Base-by-base conservation (phyloP, 2,797 vertebrate species). In the Gallinago stenura region DNA sequence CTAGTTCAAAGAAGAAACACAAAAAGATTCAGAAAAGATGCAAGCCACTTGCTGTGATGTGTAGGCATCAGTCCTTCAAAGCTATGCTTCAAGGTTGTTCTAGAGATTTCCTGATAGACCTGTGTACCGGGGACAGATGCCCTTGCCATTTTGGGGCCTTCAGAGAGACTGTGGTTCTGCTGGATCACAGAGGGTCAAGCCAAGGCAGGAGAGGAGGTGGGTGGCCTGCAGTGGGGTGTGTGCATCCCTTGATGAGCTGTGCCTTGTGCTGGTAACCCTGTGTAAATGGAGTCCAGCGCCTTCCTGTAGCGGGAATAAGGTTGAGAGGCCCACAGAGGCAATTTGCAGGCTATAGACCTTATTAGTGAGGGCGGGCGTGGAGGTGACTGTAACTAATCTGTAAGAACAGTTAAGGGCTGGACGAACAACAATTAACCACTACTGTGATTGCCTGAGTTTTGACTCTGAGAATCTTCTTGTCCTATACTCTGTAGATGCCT, bases 141-240 rank as follows among this genome's bases (percentile, higher is more conserved):
- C 15, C 10, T 43, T 41, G 25, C 5, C 2, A 4, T 24, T 51
- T 71, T 33, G 6, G 4, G 30, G 21, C 28, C 43, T 25, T 28
- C 13, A 4, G 41, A 43, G 51, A 14, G 4, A 2, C 24, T 10
- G 20, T n/a, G 45, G 18, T 30, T n/a, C 33, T 66, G 41, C 66
- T 25, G 61, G 31, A 1, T 22, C 22, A 7, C 7, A 26, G 54
- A 3, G 4, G 31, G 22, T 4, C 8, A 15, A 64, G 35, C 12
- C 0, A 5, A 41, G 41, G 72, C 31, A 4, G 31, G 57, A 48
- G 46, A 46, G 46, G 46, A 76, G 51, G n/a, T 31, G 65, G 61
- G n/a, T 1, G 3, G 10, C 19, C 28, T 21, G 13, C 0, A 12
- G 5, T 17, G 30, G 31, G 22, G 0, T 17, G 11, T 24, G 28